Evolutionary conservation across 2,113 vertebrate species (phyloP).

Genomic region (Struthidea cinerea): DNA sequence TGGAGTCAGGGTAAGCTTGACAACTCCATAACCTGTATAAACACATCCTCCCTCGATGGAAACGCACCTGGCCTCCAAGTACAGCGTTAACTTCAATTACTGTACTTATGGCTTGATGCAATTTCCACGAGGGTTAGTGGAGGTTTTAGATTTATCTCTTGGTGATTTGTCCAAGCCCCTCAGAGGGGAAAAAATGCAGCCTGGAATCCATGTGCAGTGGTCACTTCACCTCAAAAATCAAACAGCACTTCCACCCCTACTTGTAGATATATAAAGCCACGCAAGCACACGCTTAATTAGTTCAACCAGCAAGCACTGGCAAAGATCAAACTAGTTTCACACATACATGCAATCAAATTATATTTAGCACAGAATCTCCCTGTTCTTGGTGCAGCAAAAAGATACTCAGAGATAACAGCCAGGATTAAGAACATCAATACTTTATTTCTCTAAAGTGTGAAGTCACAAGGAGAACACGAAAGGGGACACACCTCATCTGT

Average conservation of each 20-base stretch:
- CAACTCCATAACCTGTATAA: neutral
- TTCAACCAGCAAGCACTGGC: neutral
- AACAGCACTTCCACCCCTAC: neutral
- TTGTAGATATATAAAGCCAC: neutral
- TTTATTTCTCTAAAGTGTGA: neutral
- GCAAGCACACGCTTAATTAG: neutral
- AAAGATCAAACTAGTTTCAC: neutral
- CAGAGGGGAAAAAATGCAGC: neutral
- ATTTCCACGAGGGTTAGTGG: neutral
- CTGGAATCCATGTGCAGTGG: neutral
- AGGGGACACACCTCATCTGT: constrained; percentile 81
- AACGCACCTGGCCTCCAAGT: neutral
- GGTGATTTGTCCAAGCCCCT: neutral
- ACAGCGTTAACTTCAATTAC: neutral
- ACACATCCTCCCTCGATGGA: fast-evolving
- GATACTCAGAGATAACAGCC: neutral
- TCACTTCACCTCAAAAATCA: neutral
- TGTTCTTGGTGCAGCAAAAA: neutral
- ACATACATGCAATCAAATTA: neutral
- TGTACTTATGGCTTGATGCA: neutral
- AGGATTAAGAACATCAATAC: neutral
- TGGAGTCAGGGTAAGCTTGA: neutral
- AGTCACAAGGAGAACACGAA: neutral
- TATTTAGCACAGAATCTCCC: neutral
- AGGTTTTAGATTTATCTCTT: neutral